Conservation (phyloP, 2,113 vertebrate genomes). For the Chlamydotis undulata region DNA sequence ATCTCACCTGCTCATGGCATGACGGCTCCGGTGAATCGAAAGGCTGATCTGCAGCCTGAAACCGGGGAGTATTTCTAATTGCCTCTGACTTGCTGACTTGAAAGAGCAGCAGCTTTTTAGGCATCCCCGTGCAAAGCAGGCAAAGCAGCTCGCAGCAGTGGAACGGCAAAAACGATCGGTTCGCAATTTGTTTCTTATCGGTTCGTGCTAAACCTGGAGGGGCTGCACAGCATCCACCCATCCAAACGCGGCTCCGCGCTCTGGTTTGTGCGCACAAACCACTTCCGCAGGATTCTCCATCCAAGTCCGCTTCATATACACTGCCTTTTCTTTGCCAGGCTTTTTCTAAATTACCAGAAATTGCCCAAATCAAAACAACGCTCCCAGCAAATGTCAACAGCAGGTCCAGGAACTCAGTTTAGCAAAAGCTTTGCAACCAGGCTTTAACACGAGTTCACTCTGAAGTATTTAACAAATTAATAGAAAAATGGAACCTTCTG, state of each 20-base stretch:
- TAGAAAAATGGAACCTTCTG: neutral
- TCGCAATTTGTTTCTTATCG: neutral
- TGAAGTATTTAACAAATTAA: neutral
- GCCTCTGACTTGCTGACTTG: neutral
- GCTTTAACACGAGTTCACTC: neutral
- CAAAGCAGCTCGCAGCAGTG: neutral
- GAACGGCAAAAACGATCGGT: neutral
- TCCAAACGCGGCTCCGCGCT: neutral
- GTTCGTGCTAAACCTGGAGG: neutral
- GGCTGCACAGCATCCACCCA: neutral
- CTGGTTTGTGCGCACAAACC: neutral
- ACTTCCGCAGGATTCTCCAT: neutral
- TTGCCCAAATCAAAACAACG: fast-evolving
- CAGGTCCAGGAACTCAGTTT: neutral
- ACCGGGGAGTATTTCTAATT: neutral
- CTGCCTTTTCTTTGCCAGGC: neutral
- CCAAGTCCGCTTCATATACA: neutral
- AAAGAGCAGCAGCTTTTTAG: neutral
- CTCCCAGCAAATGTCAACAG: neutral
- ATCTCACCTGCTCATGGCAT: neutral
- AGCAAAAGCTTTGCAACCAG: neutral
- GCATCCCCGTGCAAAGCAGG: neutral
- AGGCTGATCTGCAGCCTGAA: neutral
- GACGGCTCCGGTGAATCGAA: neutral
- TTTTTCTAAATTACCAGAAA: neutral